Evolutionary conservation across 2,113 vertebrate genomes (phyloP).

Genomic region (Silurus meridionalis): DNA sequence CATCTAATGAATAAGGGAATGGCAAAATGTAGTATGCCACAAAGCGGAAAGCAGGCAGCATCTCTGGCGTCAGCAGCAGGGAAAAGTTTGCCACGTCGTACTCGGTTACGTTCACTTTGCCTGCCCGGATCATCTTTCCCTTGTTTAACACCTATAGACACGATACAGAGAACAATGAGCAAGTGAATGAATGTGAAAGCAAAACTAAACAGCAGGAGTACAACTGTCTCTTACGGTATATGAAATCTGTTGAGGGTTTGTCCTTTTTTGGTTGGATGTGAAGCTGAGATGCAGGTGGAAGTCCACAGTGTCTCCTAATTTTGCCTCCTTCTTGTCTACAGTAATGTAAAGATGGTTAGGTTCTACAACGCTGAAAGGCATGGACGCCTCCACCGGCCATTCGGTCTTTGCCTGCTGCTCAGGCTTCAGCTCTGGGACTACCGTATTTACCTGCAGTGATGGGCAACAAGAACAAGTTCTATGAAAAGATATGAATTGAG

Average conservation of each 20-base stretch:
- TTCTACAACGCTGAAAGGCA: rapidly evolving
- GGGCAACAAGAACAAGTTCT: neutral
- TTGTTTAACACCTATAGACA: constrained; percentile 81
- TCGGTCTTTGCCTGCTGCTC: constrained; percentile 69
- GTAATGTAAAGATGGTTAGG: constrained; percentile 81
- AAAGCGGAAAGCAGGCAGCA: constrained; percentile 86
- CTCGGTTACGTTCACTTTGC: constrained; percentile 34
- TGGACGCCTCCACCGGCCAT: constrained; percentile 66
- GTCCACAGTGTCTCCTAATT: constrained; percentile 59
- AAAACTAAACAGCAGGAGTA: neutral
- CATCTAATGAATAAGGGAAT: constrained; percentile 51
- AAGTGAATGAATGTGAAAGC: neutral
- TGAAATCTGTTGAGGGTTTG: constrained; percentile 55
- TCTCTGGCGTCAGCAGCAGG: constrained; percentile 67
- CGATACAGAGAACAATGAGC: neutral
- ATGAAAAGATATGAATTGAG: neutral
- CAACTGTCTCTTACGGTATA: constrained; percentile 64
- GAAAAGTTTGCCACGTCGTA: constrained; percentile 54
- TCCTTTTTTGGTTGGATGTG: constrained; percentile 5
- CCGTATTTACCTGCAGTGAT: constrained; percentile 70
- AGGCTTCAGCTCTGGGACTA: constrained; percentile 52
- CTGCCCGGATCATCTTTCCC: constrained; percentile 70
- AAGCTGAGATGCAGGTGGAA: constrained; percentile 65
- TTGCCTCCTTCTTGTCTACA: constrained; percentile 4
- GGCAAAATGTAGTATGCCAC: constrained; percentile 79